Evolutionary conservation across 2,113 vertebrate species (phyloP).

Genomic region (Tenebrosternarchus preto): DNA sequence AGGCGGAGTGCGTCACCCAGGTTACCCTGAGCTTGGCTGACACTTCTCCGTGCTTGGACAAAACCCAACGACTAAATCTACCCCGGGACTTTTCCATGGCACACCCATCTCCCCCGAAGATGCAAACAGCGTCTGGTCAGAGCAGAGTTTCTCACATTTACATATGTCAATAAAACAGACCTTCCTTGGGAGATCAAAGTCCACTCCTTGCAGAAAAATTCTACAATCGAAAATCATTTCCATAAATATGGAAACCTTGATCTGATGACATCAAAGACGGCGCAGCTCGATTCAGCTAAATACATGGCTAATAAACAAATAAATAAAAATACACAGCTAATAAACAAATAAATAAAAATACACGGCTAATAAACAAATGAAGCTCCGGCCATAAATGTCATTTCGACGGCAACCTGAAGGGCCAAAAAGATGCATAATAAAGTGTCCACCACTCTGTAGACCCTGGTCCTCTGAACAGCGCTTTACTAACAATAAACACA

Average conservation of each 20-base stretch:
- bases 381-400: not conserved
- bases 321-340: not conserved
- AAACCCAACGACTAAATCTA: too few relatives aligned
- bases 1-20: too few relatives aligned
- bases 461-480: too few relatives aligned
- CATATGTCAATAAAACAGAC: not conserved
- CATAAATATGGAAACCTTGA: not conserved
- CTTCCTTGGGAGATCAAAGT: not conserved
- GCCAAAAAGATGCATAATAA: too few relatives aligned
- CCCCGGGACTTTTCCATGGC: too few relatives aligned
- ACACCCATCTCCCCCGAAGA: too few relatives aligned
- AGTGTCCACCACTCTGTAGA: too few relatives aligned
- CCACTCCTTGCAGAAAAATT: not conserved
- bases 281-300: not conserved
- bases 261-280: not conserved
- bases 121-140: too few relatives aligned
- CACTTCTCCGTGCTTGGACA: too few relatives aligned
- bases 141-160: not conserved
- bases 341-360: not conserved
- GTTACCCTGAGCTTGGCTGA: too few relatives aligned
- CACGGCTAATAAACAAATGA: not conserved
- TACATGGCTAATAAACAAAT: not conserved
- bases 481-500: too few relatives aligned
- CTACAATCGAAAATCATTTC: constrained; percentile 2
- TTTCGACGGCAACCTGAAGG: not conserved